A percentile compares a stretch with the other conserved stretches of the same genome.
Evolutionary conservation across 2,888 invertebrate genomes (phyloP).

Genomic region (Mythimna vitellina): DNA sequence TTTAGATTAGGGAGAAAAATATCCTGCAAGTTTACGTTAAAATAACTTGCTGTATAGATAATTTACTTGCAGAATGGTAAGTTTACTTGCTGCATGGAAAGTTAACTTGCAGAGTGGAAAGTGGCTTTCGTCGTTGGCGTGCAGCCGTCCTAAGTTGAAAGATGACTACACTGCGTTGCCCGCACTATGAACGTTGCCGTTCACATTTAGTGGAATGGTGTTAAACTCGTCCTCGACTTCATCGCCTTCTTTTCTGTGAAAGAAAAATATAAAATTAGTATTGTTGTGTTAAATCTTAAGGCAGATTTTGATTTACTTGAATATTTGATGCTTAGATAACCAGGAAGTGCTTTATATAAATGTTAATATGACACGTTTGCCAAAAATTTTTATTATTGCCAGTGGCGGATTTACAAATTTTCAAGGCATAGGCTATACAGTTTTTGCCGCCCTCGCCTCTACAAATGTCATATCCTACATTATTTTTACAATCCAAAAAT

Average conservation of each 20-base stretch:
- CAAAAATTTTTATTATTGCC: too few relatives aligned
- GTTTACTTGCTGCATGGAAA: background rate
- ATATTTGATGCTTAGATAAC: too few relatives aligned
- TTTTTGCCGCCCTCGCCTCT: too few relatives aligned
- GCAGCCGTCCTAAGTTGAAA: conserved; percentile 57
- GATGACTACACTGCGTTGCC: conserved; percentile 86
- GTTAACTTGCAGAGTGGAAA: conserved; percentile 22
- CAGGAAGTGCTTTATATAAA: too few relatives aligned
- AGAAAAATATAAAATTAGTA: conserved; percentile 33
- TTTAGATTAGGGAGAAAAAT: background rate
- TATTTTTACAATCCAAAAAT: too few relatives aligned
- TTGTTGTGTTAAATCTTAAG: background rate
- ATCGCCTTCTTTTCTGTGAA: conserved; percentile 87
- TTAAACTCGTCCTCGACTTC: conserved; percentile 88
- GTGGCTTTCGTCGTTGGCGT: conserved; percentile 59
- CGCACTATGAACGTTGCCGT: conserved; percentile 84
- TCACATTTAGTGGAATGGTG: conserved; percentile 86
- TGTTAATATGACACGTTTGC: too few relatives aligned
- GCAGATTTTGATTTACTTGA: too few relatives aligned
- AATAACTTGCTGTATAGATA: background rate
- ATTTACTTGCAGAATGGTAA: background rate
- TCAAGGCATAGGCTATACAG: too few relatives aligned
- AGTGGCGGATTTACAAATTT: too few relatives aligned
- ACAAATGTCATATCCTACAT: too few relatives aligned
- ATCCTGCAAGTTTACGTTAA: background rate